A percentile compares a stretch with the other conserved stretches of the same genome.
These are phyloP conservation scores for Pachydiplax longipennis DNA, from an alignment of 2,888 invertebrate genomes.

Conservation along the genomic window DNA sequence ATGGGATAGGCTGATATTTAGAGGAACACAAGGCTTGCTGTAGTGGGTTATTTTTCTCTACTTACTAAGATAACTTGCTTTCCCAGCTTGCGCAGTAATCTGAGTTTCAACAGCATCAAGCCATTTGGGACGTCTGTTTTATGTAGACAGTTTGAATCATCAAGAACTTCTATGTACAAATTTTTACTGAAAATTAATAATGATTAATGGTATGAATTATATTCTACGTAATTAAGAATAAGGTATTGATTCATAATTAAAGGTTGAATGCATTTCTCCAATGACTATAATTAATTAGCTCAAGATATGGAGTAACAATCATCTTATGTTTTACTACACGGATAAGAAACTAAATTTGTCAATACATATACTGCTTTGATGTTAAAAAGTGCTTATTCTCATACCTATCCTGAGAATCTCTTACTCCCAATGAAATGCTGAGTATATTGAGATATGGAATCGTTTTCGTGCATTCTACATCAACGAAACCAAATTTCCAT, in stretches of 20 bases:
- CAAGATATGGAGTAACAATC: too few relatives aligned
- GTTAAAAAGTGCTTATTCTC: background rate
- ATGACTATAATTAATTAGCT: background rate
- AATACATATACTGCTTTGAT: background rate
- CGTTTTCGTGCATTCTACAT: background rate
- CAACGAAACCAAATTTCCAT: background rate
- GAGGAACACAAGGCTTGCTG: too few relatives aligned
- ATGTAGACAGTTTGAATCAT: constrained; percentile 58
- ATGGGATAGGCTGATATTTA: too few relatives aligned
- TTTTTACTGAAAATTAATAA: constrained; percentile 54
- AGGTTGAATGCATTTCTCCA: background rate
- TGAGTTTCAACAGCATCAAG: constrained; percentile 60
- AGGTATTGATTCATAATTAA: background rate
- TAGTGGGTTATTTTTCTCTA: background rate
- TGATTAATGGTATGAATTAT: constrained; percentile 48
- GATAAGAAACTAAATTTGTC: background rate
- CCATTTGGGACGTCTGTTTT: constrained; percentile 58
- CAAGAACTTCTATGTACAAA: constrained; percentile 61
- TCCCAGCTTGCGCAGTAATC: constrained; percentile 58
- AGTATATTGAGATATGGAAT: constrained; percentile 1
- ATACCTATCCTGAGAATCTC: background rate
- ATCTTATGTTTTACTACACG: background rate
- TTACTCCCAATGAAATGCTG: background rate
- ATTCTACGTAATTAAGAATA: background rate
- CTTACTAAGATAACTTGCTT: constrained; percentile 58